These are phyloP conservation scores for Turnix velox DNA, from an alignment of 2,113 vertebrate genomes.

Conservation along the genomic window DNA sequence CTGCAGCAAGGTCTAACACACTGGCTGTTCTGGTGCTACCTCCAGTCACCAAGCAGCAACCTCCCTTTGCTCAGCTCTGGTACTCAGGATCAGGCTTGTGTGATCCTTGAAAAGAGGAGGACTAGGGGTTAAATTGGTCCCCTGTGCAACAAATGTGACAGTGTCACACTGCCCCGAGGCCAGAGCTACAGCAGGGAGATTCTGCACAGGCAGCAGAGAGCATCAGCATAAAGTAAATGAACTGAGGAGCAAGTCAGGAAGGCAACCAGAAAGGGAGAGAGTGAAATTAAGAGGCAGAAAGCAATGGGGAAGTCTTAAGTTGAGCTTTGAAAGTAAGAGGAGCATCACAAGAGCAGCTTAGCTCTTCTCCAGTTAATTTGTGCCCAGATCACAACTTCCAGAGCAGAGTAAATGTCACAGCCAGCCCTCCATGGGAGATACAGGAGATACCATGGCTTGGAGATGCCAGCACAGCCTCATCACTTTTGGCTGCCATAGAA, in stretches of 20 bases:
- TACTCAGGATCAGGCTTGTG: neutral
- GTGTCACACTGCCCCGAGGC: neutral
- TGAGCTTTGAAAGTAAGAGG: neutral
- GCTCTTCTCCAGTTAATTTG: neutral
- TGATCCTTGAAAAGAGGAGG: neutral
- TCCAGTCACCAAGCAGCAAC: neutral
- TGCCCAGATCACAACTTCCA: neutral
- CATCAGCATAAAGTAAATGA: neutral
- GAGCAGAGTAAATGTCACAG: rapidly evolving
- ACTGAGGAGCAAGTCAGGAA: neutral
- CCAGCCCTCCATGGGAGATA: neutral
- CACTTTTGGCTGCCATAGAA: neutral
- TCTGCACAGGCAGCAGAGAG: neutral
- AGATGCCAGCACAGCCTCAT: neutral
- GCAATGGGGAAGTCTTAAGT: neutral
- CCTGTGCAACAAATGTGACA: neutral
- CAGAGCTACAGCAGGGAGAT: neutral
- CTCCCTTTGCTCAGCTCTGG: neutral
- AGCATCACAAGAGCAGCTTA: neutral
- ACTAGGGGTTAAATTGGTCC: neutral
- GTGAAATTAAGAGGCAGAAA: neutral
- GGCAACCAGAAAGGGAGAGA: neutral
- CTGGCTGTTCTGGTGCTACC: neutral
- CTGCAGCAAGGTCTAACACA: neutral
- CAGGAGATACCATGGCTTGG: no score